phyloP scores from a whole-genome alignment of 2,113 vertebrate genomes.

The Sus scrofa region DNA sequence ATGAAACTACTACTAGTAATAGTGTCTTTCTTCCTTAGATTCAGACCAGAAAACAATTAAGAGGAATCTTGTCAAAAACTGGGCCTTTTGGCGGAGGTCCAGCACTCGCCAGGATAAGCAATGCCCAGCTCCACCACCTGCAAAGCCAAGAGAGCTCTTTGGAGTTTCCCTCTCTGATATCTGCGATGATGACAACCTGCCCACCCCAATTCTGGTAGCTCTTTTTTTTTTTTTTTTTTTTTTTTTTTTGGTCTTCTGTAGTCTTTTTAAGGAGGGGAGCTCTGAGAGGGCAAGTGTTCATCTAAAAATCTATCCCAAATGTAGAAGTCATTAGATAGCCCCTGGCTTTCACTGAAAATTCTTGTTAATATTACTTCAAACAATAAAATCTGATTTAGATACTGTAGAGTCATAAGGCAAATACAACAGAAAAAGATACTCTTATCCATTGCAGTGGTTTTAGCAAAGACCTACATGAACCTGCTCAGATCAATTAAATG shows the following conservation, averaged over 20 bases:
- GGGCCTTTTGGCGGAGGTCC: slow-evolving; percentile 92
- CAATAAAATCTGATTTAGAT: background rate
- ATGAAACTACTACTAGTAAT: slow-evolving; percentile 68
- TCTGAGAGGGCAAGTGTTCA: background rate
- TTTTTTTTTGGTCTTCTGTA: too few relatives aligned
- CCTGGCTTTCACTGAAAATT: background rate
- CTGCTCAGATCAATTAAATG: background rate
- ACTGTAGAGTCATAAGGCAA: background rate
- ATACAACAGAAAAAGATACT: background rate
- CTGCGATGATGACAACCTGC: slow-evolving; percentile 90
- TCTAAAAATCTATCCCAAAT: background rate
- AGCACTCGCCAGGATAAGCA: slow-evolving; percentile 88
- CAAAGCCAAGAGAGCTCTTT: slow-evolving; percentile 89
- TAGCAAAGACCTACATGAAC: background rate
- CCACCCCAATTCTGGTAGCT: slow-evolving; percentile 93
- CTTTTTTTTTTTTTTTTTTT: background rate
- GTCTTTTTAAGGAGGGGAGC: background rate
- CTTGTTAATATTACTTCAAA: background rate
- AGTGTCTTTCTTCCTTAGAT: slow-evolving; percentile 84
- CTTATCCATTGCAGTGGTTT: background rate
- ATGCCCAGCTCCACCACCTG: slow-evolving; percentile 86
- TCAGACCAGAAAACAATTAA: slow-evolving; percentile 89
- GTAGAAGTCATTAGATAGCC: background rate
- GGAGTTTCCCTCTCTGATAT: slow-evolving; percentile 89
- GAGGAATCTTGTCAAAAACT: slow-evolving; percentile 92